Percentiles rank a stretch among this genome's conserved stretches.
phyloP scores from a whole-genome alignment of 1,140 invertebrate species.

The Nephila pilipes region DNA sequence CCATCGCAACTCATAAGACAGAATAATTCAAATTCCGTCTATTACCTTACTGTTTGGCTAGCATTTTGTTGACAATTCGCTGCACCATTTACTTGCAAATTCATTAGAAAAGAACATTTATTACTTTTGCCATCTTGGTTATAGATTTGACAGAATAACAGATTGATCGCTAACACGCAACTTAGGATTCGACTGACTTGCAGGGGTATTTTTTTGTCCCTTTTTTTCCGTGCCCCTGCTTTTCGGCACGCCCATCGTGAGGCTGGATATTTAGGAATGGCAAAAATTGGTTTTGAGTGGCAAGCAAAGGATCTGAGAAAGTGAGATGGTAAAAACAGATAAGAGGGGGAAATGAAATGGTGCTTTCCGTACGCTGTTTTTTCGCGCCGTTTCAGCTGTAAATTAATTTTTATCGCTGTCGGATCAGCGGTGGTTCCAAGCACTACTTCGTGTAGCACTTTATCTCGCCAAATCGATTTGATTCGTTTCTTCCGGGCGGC shows the following conservation, averaged over 20 bases:
- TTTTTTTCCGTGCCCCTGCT: neutral
- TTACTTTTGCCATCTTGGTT: conserved; percentile 75
- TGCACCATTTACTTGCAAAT: conserved; percentile 69
- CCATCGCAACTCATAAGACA: neutral
- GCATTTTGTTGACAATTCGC: conserved; percentile 75
- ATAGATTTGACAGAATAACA: conserved; percentile 74
- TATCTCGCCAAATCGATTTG: conserved; percentile 56
- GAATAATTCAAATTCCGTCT: conserved; percentile 47
- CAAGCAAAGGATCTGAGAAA: conserved; percentile 55
- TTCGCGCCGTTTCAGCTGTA: conserved; percentile 63
- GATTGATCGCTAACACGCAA: conserved; percentile 70
- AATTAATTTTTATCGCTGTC: conserved; percentile 75
- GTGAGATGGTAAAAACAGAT: conserved; percentile 61
- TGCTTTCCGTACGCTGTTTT: conserved; percentile 65
- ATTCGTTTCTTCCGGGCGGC: conserved; percentile 47
- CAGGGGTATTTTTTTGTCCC: neutral
- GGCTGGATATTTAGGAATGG: conserved; percentile 60
- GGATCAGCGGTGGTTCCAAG: conserved; percentile 48
- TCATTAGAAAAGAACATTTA: conserved; percentile 76
- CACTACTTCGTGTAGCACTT: conserved; percentile 21
- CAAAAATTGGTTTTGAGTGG: conserved; percentile 75
- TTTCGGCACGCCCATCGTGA: conserved; percentile 59
- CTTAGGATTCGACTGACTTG: neutral
- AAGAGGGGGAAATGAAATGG: conserved; percentile 47
- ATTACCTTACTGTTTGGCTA: conserved; percentile 67